Evolutionary conservation across 2,888 invertebrate genomes (phyloP), one percentile per base, ranked within the genome.

Genomic region (Apeira syringaria): DNA sequence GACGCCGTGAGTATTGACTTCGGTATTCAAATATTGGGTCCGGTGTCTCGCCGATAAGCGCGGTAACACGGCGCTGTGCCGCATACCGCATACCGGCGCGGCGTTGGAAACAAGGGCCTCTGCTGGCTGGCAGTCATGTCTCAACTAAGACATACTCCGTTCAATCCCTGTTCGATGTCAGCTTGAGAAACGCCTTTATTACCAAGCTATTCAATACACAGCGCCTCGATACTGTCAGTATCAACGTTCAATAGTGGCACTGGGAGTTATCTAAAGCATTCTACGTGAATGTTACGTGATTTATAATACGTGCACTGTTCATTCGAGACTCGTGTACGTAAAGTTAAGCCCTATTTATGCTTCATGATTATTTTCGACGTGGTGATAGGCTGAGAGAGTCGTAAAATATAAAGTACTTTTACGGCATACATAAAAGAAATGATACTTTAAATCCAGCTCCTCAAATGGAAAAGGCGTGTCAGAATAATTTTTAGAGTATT

Each of bases 1-100:
- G 8, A 49, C 66, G 55, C 26, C 25, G 52, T 59, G 61, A 54
- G 53, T 74, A 73, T 78, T 71, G 76, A 72, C 68, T 66, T 53
- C 58, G 59, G 62, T 67, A 72, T 74, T 74, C 68, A 74, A 80
- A 81, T 74, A 75, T 72, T 73, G 68, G 60, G 68, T 59, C 53
- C 67, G 64, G 56, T 70, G 73, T 71, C 66, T 58, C 30, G 39
- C 56, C 61, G 79, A 80, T 83, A 81, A 79, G 74, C 64, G 56
- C 46, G 51, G 69, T 62, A 71, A 77, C 76, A 71, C 70, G 75
- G 74, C 70, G 72, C 70, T 74, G 61, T 63, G 64, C 67, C 65
- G n/a, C n/a, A n/a, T n/a, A n/a, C n/a, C n/a, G n/a, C n/a, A n/a
- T n/a, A n/a, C n/a, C n/a, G n/a, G n/a, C n/a, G n/a, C n/a, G 67